Evolutionary conservation across 2,888 invertebrate genomes (phyloP).

Genomic region (Spodoptera picta): DNA sequence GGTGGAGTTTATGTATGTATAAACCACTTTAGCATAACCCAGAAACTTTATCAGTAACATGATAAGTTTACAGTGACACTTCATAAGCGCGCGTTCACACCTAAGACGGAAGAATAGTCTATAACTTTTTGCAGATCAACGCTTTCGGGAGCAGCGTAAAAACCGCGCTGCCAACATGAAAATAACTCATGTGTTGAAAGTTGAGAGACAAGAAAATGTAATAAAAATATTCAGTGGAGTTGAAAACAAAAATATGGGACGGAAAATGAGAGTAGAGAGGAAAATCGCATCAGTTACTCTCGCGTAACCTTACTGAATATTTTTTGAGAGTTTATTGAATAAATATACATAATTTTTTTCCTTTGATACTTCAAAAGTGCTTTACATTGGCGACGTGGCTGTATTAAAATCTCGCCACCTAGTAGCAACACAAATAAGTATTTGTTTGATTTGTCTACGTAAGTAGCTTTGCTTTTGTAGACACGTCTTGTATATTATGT

Average conservation of each 20-base stretch:
- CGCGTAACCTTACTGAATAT: constrained; percentile 77
- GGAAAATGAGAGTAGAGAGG: constrained; percentile 80
- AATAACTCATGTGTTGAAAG: constrained; percentile 79
- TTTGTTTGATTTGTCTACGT: constrained; percentile 22
- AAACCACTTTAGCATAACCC: no score
- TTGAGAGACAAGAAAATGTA: constrained; percentile 80
- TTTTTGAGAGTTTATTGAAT: constrained; percentile 83
- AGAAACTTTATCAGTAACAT: constrained; percentile 15
- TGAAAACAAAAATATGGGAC: constrained; percentile 84
- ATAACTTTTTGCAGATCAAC: constrained; percentile 64
- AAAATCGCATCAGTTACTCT: constrained; percentile 79
- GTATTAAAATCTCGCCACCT: constrained; percentile 45
- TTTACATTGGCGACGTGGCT: constrained; percentile 63
- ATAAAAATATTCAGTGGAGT: constrained; percentile 83
- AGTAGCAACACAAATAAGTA: constrained; percentile 31
- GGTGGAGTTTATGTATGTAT: no score
- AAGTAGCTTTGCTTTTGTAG: constrained; percentile 9
- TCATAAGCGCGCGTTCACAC: constrained; percentile 40
- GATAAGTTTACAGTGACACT: constrained; percentile 24
- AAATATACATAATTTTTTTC: constrained; percentile 80
- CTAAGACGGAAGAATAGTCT: constrained; percentile 55
- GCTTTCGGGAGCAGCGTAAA: constrained; percentile 62
- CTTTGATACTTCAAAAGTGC: constrained; percentile 73
- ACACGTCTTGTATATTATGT: constrained; percentile 10
- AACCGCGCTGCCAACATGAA: constrained; percentile 62